Percentiles rank a stretch among this genome's conserved stretches.
Conservation (phyloP, 2,113 vertebrate species). For the Malurus melanocephalus region DNA sequence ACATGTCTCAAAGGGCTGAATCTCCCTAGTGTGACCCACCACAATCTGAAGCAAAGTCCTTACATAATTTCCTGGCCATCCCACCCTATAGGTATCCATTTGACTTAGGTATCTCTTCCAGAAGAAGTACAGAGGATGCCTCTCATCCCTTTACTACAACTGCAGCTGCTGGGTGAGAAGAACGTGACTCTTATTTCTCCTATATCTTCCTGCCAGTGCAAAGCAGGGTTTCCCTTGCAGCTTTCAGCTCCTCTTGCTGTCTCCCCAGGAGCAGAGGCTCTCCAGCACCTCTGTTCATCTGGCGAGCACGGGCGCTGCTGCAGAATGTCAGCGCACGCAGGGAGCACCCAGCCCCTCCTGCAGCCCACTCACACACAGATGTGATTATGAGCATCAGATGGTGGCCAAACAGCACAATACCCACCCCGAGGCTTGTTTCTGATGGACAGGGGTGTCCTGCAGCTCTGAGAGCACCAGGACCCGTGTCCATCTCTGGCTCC, state of each 20-base stretch:
- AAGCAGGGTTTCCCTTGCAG: neutral
- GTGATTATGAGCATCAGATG: neutral
- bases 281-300: neutral
- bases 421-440: neutral
- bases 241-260: neutral
- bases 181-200: fast-evolving
- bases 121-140: neutral
- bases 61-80: neutral
- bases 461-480: neutral
- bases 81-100: fast-evolving
- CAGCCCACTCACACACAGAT: neutral
- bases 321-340: neutral
- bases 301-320: neutral
- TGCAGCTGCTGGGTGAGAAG: neutral
- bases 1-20: neutral
- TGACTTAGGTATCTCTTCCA: neutral
- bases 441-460: fast-evolving
- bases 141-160: neutral
- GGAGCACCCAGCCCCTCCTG: neutral
- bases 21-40: neutral
- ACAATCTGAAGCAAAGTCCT: neutral
- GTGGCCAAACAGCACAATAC: neutral
- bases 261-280: neutral
- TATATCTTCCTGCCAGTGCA: neutral
- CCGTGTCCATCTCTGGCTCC: neutral